Base-by-base conservation (phyloP, 2,797 vertebrate genomes). In the Cynopterus sphinx region DNA sequence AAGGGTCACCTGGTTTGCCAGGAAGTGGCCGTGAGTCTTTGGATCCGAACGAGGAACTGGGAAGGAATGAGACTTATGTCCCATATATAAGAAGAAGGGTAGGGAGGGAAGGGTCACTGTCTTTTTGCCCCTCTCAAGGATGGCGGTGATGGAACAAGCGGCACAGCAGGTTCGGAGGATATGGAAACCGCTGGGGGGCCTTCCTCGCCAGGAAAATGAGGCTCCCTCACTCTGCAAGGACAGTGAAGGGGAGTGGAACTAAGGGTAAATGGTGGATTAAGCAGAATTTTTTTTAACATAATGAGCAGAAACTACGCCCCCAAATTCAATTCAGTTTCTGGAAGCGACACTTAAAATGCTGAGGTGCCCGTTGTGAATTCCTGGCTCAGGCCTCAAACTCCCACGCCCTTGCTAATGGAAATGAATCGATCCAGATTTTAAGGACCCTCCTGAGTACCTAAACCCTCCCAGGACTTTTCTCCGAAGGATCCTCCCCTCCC, bases 251-350 rank as follows among this genome's bases (percentile, higher is more conserved):
- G 3, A 13, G 13, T 46, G 12, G 46, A 46, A 11, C 12, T 46
- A 46, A 12, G 8, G 33, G 86, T 5, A 2, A 31, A 31, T 4
- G 22, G 10, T 8, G 8, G 73, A 11, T 24, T 12, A 16, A 9
- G 3, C 1, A 33, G 41, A n/a, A 61, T 22, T 16, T 28, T 16
- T 43, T 36, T 1, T 0, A 3, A 22, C 8, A 22, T 19, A 28
- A 53, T 39, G 41, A 49, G 24, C 55, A 70, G 43, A 24, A 28
- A 59, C 51, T 5, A 24, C 5, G 3, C 8, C 31, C 10, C 31
- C 12, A 2, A 28, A 19, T 5, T 43, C 11, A 43, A 10, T 41
- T 41, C 41, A 41, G 31, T 17, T 77, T 67, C 21, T 19, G 26
- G 53, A 46, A 92, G 2, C 21, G 49, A 67, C 59, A 49, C 3